These are phyloP conservation scores for Podarcis cretensis DNA, from an alignment of 2,113 vertebrate genomes.

Conservation along the genomic window DNA sequence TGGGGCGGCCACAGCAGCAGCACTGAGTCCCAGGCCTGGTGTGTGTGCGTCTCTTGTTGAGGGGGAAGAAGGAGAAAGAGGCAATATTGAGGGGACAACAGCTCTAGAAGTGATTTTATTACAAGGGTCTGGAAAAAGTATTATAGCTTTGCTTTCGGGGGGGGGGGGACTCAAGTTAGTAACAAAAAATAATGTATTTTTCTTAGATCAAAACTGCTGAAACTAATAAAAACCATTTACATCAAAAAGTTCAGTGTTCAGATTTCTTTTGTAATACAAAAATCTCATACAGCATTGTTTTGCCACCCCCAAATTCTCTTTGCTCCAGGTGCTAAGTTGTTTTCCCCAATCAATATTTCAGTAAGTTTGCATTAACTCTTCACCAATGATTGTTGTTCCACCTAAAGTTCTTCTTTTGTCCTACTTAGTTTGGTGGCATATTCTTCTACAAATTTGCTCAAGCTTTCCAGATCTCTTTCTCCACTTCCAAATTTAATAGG, in stretches of 20 bases:
- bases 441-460: conserved; percentile 92
- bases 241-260: conserved; percentile 70
- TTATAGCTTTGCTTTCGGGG: background rate
- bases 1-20: no score
- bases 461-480: conserved; percentile 87
- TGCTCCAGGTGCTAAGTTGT: conserved; percentile 42
- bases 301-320: conserved; percentile 31
- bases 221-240: conserved; percentile 63
- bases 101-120: background rate
- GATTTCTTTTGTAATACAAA: conserved; percentile 58
- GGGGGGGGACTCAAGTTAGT: conserved; percentile 60
- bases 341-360: conserved; percentile 26
- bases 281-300: conserved; percentile 43
- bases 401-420: conserved; percentile 90
- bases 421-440: conserved; percentile 83
- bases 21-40: no score
- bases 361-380: conserved; percentile 50
- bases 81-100: background rate
- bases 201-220: conserved; percentile 57
- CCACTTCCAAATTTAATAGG: conserved; percentile 90
- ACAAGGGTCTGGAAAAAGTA: background rate
- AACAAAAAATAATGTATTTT: conserved; percentile 79
- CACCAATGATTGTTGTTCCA: background rate
- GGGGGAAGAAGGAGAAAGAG: conserved; percentile 37
- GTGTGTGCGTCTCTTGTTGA: no score